A percentile compares a stretch with the other conserved stretches of the same genome.
These are phyloP conservation scores for Eustalomyia histrio DNA, from an alignment of 2,888 invertebrate species.

Conservation along the genomic window DNA sequence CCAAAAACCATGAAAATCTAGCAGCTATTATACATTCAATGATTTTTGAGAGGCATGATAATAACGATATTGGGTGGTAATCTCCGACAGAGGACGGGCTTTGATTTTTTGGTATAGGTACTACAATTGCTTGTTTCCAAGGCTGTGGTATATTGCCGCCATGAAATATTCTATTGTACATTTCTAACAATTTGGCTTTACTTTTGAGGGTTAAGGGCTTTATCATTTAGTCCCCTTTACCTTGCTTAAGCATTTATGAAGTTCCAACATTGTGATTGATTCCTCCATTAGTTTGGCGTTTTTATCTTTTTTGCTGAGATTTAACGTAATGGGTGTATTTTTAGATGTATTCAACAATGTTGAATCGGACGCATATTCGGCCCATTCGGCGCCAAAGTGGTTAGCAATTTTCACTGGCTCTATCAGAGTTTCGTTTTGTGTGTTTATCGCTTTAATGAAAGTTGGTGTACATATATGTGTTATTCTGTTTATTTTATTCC, in stretches of 20 bases:
- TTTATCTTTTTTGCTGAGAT: not conserved
- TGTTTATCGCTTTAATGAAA: no score
- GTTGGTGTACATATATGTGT: not conserved
- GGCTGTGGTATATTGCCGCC: slow-evolving; percentile 4
- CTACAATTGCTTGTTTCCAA: slow-evolving; percentile 31
- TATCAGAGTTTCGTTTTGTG: no score
- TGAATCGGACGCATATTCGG: not conserved
- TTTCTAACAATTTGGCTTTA: not conserved
- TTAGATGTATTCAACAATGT: not conserved
- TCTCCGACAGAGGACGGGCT: not conserved
- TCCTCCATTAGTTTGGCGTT: slow-evolving; percentile 5
- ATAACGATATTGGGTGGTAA: slow-evolving; percentile 35
- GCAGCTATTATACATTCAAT: slow-evolving; percentile 39
- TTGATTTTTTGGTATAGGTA: slow-evolving; percentile 36
- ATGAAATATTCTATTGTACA: slow-evolving; percentile 39
- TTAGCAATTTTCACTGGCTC: no score
- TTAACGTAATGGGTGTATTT: no score
- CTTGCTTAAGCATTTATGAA: slow-evolving; percentile 1
- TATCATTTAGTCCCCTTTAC: no score
- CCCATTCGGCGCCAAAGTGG: no score
- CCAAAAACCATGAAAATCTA: slow-evolving; percentile 32
- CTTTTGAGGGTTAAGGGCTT: no score
- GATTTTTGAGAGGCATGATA: slow-evolving; percentile 39
- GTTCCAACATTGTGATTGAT: slow-evolving; percentile 10
- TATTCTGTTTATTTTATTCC: slow-evolving; percentile 25